Evolutionary conservation across 2,113 vertebrate species (phyloP), one percentile per base, ranked within the genome.

Genomic region (Meles meles): DNA sequence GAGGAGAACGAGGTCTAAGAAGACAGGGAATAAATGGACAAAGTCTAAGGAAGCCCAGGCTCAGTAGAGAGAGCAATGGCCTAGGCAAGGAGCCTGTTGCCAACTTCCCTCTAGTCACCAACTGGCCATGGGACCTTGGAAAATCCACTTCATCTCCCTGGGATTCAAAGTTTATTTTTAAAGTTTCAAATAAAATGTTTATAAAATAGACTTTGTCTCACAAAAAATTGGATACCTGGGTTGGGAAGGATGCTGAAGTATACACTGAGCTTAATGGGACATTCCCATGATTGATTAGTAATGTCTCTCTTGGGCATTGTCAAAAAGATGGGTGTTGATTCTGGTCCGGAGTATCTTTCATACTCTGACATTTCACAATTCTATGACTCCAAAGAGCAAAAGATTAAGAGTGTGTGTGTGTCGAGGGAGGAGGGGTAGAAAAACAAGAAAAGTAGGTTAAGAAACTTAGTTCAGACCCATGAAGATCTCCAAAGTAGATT

Each of bases 111-210:
- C 2, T 7, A 10, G 39, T 27, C 6, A 4, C 11, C 2, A 15
- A 18, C 34, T 0, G 6, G 72, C 52, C 1, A 1, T n/a, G 44
- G 29, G 80, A 42, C 5, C 49, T 55, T 61, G 47, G 17, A 55
- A 90, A 79, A 95, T 55, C 77, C 37, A 12, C 23, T 65, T 59
- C 27, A 39, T 44, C 21, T 93, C 77, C 94, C 71, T 88, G 67
- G 52, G 44, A 55, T 84, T 96, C 42, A 37, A 49, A 85, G 47
- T 63, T 94, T 69, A 5, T 8, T 59, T 74, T 82, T 29, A 47
- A 47, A 77, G 49, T 42, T 93, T 87, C 67, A 63, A 34, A 90
- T 72, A 69, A 63, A 93, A 9, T 20, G 8, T 52, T 81, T 55
- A 11, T 85, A 21, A 65, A 92, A 94, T 47, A 57, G 37, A 57